Evolutionary conservation across 1,140 invertebrate genomes (phyloP).

Genomic region (Drosophila miranda): DNA sequence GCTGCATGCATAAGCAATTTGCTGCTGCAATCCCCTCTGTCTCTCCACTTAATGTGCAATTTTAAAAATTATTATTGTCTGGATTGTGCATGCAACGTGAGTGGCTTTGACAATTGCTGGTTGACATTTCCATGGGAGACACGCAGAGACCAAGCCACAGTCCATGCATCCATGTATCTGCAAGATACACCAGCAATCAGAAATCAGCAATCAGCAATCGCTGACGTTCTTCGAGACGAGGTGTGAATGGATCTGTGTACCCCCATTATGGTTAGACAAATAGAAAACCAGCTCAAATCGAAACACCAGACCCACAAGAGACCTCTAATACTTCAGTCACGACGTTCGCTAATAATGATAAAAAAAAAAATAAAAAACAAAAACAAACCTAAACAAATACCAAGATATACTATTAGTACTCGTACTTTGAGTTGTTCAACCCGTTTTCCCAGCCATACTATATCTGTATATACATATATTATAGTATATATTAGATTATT

Average conservation of each 20-base stretch:
- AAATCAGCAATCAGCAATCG: neutral
- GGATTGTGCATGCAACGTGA: constrained; percentile 67
- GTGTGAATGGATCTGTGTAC: constrained; percentile 73
- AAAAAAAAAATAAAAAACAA: constrained; percentile 56
- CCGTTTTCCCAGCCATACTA: constrained; percentile 23
- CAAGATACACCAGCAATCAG: constrained; percentile 25
- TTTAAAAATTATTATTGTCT: constrained; percentile 64
- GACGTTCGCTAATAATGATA: constrained; percentile 62
- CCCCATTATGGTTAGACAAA: constrained; percentile 62
- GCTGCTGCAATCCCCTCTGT: constrained; percentile 41
- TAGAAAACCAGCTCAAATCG: constrained; percentile 61
- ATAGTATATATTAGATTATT: constrained; percentile 15
- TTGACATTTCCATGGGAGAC: constrained; percentile 59
- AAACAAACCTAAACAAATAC: constrained; percentile 23
- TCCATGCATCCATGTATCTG: constrained; percentile 12
- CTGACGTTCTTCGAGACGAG: constrained; percentile 41
- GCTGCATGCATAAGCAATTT: constrained; percentile 74
- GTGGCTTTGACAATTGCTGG: constrained; percentile 58
- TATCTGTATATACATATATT: neutral
- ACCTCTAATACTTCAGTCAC: constrained; percentile 66
- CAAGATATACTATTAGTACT: constrained; percentile 16
- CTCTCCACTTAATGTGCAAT: constrained; percentile 35
- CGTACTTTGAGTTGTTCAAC: constrained; percentile 45
- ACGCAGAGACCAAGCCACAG: neutral
- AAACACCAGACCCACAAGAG: constrained; percentile 10